Percentiles rank a stretch among this genome's conserved stretches.
phyloP scores from a whole-genome alignment of 2,797 vertebrate genomes.

The Sciurus carolinensis region DNA sequence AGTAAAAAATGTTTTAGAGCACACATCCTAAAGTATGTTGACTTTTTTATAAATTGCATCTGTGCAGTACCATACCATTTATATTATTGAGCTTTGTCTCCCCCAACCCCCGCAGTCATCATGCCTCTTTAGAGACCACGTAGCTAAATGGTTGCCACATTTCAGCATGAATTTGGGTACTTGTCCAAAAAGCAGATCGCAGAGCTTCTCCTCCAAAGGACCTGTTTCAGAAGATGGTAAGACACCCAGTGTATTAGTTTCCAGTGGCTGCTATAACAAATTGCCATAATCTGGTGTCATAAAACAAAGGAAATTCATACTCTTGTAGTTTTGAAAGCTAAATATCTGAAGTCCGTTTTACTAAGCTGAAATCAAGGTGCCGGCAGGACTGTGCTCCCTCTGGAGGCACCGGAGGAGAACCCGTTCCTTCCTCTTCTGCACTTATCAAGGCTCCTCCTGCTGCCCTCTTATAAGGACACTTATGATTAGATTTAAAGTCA shows the following conservation, averaged over 20 bases:
- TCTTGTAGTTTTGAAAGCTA: not conserved
- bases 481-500: not conserved
- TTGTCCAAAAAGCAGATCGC: not conserved
- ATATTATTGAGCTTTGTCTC: not conserved
- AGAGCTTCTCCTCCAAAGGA: not conserved
- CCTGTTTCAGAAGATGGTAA: not conserved
- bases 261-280: not conserved
- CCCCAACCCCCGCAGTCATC: too few relatives aligned
- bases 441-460: not conserved
- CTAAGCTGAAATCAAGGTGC: not conserved
- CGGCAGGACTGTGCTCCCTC: not conserved
- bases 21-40: not conserved
- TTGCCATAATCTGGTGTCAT: not conserved
- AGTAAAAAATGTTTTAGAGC: not conserved
- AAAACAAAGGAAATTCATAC: not conserved
- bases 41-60: not conserved
- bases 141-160: not conserved
- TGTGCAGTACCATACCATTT: not conserved
- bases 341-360: not conserved
- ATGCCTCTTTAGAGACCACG: not conserved
- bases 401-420: not conserved
- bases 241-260: not conserved
- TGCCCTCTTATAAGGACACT: not conserved
- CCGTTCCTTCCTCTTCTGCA: not conserved
- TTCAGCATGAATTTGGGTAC: not conserved